phyloP scores from a whole-genome alignment of 2,113 vertebrate genomes.

The Arizona elegans region DNA sequence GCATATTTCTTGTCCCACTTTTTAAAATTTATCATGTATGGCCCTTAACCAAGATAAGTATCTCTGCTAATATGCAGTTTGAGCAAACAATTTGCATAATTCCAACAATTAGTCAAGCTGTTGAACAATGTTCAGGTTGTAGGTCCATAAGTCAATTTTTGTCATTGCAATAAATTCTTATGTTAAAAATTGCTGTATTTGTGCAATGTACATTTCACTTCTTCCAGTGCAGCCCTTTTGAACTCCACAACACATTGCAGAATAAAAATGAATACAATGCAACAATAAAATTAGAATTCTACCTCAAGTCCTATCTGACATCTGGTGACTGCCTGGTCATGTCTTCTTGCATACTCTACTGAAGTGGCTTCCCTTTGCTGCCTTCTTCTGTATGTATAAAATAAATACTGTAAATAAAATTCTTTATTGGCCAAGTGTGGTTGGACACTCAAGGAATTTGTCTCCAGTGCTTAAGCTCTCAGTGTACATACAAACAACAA shows the following conservation, averaged over 20 bases:
- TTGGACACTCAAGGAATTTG: neutral
- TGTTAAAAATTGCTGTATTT: neutral
- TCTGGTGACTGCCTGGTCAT: neutral
- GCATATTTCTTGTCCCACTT: neutral
- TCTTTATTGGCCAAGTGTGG: neutral
- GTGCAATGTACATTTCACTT: neutral
- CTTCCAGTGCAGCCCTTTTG: neutral
- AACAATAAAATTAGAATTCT: neutral
- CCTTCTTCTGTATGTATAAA: neutral
- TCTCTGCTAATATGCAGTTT: neutral
- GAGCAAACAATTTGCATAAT: neutral
- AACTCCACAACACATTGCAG: neutral
- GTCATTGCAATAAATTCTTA: neutral
- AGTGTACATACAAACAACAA: neutral
- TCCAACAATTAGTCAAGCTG: neutral
- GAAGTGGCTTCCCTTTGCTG: neutral
- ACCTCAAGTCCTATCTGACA: neutral
- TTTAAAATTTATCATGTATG: neutral
- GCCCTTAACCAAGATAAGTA: neutral
- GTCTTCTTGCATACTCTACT: neutral
- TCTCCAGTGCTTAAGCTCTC: neutral
- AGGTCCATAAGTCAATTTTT: neutral
- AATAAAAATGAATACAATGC: neutral
- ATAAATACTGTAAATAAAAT: neutral
- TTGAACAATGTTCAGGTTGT: neutral